A percentile compares a stretch with the other conserved stretches of the same genome.
These are phyloP conservation scores for Sebastes glaucus DNA, from an alignment of 2,797 vertebrate genomes.

Conservation along the genomic window DNA sequence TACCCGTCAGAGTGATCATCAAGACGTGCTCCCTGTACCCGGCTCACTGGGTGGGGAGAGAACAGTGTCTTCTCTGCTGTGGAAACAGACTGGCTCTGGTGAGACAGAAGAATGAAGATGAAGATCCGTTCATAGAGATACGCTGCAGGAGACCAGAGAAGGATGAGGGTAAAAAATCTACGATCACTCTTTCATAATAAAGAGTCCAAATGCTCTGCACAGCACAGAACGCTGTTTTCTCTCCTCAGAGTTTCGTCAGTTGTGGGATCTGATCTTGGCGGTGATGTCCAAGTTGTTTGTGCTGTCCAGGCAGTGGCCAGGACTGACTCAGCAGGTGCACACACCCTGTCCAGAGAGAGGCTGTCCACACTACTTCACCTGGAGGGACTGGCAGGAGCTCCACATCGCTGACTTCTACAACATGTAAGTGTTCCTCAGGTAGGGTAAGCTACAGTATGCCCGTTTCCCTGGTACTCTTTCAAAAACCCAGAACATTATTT, in stretches of 20 bases:
- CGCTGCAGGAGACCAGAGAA: constrained; percentile 70
- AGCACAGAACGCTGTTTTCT: background rate
- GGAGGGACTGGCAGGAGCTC: constrained; percentile 71
- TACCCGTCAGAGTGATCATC: constrained; percentile 73
- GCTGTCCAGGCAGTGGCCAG: constrained; percentile 78
- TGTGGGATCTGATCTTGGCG: constrained; percentile 78
- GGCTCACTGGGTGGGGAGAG: constrained; percentile 76
- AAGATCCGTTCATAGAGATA: constrained; percentile 79
- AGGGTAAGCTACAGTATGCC: too few relatives aligned
- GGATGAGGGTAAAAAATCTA: constrained; percentile 37
- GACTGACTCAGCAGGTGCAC: constrained; percentile 74
- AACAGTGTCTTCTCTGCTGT: constrained; percentile 71
- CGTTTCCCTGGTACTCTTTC: background rate
- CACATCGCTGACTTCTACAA: constrained; percentile 36
- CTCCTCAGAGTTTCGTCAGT: constrained; percentile 60
- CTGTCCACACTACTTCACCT: constrained; percentile 73
- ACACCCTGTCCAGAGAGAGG: constrained; percentile 68
- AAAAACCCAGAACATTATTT: background rate
- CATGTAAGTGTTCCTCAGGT: constrained; percentile 22
- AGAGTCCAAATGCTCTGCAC: background rate
- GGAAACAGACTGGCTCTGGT: constrained; percentile 75
- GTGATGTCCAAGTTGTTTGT: constrained; percentile 67
- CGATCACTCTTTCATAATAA: background rate
- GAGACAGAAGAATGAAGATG: constrained; percentile 68
- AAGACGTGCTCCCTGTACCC: constrained; percentile 77